Base-by-base conservation (phyloP, 2,113 vertebrate genomes). In the Gobio gobio region DNA sequence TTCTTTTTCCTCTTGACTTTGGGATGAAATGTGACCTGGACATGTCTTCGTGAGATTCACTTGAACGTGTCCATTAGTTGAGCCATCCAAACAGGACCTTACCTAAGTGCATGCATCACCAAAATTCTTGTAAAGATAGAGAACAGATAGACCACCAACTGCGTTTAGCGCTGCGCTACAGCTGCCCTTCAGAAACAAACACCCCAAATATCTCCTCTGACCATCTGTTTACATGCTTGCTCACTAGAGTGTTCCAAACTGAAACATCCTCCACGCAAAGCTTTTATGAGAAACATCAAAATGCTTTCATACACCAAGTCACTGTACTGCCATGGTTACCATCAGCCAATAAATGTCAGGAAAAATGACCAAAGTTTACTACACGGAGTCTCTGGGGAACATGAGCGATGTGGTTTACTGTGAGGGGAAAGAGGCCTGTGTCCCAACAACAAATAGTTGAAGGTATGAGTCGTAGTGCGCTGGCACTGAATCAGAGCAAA, bases 261-360 rank as follows among this genome's bases (percentile, higher is more conserved):
- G 82, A 86, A 79, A 88, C 87, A 85, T 70, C 73, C 87, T 85
- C 78, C 73, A 47, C 40, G 86, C 85, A 58, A 82, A 68, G 87
- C 81, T 88, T 89, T 89, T 89, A 89, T 83, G 86, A 89, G 87
- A 86, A 77, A 88, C 86, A 80, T 89, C 83, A 85, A 87, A 89
- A 86, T 89, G 87, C 85, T 89, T 86, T 89, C 87, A 87, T 86
- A 76, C 87, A 82, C 51, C 77, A 49, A 85, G 54, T 86, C 73
- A 77, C 61, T 82, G 78, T 14, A 63, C 82, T 89, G 85, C 87
- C 81, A 89, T 89, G 87, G 87, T 86, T 80, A 89, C 87, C 85
- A 58, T 89, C 86, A 80, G 86, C 85, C 83, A 88, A 82, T 89
- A 84, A 83, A 89, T 85, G 84, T 85, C 80, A 86, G 61, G 85